phyloP scores from a whole-genome alignment of 2,797 vertebrate genomes.

The Eospalax fontanierii region DNA sequence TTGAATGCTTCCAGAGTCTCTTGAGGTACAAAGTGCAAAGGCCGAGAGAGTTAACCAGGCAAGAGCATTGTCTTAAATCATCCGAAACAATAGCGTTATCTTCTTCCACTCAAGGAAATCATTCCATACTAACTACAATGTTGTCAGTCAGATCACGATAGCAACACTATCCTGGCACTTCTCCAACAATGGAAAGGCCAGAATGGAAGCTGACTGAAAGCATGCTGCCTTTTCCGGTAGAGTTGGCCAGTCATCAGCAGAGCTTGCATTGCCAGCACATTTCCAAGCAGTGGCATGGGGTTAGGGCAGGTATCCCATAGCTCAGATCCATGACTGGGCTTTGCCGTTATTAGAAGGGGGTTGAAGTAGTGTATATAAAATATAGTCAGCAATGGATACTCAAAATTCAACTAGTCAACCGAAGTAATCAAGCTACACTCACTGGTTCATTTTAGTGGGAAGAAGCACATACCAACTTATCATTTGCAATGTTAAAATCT shows the following conservation, averaged over 20 bases:
- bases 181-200: not conserved
- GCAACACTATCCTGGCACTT: constrained; percentile 28
- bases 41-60: constrained; percentile 67
- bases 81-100: constrained; percentile 57
- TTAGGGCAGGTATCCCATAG: not conserved
- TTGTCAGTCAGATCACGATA: constrained; percentile 51
- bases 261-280: not conserved
- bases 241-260: not conserved
- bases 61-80: constrained; percentile 76
- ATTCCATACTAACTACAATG: constrained; percentile 67
- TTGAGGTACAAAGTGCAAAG: constrained; percentile 56
- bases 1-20: constrained; percentile 62
- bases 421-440: not conserved
- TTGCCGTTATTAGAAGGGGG: not conserved
- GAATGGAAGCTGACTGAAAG: not conserved
- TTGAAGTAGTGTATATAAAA: not conserved
- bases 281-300: not conserved
- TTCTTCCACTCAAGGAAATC: constrained; percentile 75
- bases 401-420: not conserved
- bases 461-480: not conserved
- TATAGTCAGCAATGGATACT: not conserved
- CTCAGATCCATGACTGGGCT: not conserved
- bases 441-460: not conserved
- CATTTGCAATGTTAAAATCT: not conserved
- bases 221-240: not conserved